Percentiles rank a stretch among this genome's conserved stretches.
phyloP scores from a whole-genome alignment of 2,113 vertebrate genomes.

The Thamnaconus septentrionalis region DNA sequence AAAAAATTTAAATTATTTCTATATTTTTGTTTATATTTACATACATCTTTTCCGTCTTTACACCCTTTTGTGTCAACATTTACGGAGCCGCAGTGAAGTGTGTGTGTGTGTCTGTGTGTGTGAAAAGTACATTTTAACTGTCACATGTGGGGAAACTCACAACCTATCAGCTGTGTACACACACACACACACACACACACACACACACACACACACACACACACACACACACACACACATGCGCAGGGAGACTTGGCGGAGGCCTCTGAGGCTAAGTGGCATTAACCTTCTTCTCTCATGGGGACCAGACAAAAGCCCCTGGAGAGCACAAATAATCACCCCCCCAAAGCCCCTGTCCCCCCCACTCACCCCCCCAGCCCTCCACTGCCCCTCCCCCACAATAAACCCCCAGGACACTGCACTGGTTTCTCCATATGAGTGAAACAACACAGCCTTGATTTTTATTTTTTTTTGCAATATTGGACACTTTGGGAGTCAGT shows the following conservation, averaged over 20 bases:
- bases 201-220: constrained; percentile 7
- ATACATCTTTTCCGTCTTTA: too few relatives aligned
- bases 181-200: constrained; percentile 20
- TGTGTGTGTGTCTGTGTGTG: constrained; percentile 6
- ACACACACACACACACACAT: constrained; percentile 19
- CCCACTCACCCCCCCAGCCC: too few relatives aligned
- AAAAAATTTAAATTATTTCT: too few relatives aligned
- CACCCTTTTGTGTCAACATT: too few relatives aligned
- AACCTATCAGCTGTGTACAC: not conserved
- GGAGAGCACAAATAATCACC: constrained; percentile 76
- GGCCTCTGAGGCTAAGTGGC: constrained; percentile 74
- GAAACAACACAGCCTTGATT: too few relatives aligned
- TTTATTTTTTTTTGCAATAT: too few relatives aligned
- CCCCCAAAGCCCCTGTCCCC: not conserved
- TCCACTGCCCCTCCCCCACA: too few relatives aligned
- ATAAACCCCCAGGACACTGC: too few relatives aligned
- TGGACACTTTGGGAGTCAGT: too few relatives aligned
- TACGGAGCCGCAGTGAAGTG: too few relatives aligned
- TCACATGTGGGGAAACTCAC: constrained; percentile 32
- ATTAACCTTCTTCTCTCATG: constrained; percentile 75
- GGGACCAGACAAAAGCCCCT: constrained; percentile 75
- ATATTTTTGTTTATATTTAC: too few relatives aligned
- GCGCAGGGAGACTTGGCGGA: constrained; percentile 25
- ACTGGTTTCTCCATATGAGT: too few relatives aligned
- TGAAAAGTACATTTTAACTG: not conserved